phyloP scores from a whole-genome alignment of 1,140 invertebrate genomes.

The Pentalonia nigronervosa region DNA sequence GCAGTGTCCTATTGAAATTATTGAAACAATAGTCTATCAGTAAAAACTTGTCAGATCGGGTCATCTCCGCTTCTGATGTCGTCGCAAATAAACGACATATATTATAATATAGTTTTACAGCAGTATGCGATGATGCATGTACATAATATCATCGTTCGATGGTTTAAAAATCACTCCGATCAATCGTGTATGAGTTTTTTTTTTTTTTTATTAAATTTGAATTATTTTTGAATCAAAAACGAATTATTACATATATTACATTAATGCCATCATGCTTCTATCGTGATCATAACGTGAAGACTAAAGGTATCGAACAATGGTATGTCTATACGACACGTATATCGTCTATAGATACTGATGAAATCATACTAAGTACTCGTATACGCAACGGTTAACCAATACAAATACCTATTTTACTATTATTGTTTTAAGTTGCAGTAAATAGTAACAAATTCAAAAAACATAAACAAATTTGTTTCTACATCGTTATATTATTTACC shows the following conservation, averaged over 20 bases:
- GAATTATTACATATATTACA: too few relatives aligned
- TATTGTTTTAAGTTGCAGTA: too few relatives aligned
- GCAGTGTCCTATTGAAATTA: background rate
- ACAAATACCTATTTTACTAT: background rate
- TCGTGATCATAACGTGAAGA: background rate
- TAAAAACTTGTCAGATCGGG: slow-evolving; percentile 34
- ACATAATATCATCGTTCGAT: background rate
- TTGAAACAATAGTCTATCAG: slow-evolving; percentile 2
- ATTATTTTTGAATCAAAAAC: too few relatives aligned
- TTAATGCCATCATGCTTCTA: background rate
- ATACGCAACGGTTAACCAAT: background rate
- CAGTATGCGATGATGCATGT: background rate
- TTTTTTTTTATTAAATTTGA: background rate
- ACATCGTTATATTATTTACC: background rate
- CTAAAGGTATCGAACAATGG: too few relatives aligned
- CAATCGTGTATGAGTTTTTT: background rate
- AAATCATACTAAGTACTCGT: background rate
- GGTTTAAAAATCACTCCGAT: background rate
- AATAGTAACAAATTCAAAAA: background rate
- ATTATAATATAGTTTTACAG: background rate
- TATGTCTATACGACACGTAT: background rate
- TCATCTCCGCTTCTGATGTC: background rate
- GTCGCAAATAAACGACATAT: background rate
- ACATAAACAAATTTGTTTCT: background rate
- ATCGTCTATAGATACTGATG: background rate